A percentile compares a stretch with the other conserved stretches of the same genome.
These are phyloP conservation scores for Corythaeola cristata DNA, from an alignment of 2,113 vertebrate genomes.

Conservation along the genomic window DNA sequence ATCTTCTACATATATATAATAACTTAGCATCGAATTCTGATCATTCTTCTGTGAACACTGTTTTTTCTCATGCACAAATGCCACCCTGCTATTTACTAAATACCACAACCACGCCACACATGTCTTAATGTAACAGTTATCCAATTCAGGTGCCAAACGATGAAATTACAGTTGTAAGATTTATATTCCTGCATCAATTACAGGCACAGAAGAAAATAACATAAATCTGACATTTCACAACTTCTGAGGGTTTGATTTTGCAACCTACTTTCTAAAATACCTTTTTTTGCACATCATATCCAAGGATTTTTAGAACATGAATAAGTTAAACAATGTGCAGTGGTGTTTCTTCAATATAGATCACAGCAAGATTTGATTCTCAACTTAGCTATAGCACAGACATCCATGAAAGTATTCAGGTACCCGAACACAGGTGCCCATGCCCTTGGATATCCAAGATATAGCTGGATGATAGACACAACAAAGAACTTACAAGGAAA, in stretches of 20 bases:
- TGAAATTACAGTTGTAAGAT: neutral
- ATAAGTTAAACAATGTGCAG: neutral
- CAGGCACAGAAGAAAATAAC: neutral
- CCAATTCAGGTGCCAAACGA: neutral
- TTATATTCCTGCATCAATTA: neutral
- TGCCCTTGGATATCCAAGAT: neutral
- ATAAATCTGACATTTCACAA: constrained; percentile 20
- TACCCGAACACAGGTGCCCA: neutral
- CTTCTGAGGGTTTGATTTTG: constrained; percentile 11
- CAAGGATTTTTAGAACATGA: neutral
- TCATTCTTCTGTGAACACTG: neutral
- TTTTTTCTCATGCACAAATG: neutral
- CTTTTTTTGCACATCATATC: neutral
- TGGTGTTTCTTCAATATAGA: neutral
- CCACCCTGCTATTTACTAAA: neutral
- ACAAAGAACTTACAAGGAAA: neutral
- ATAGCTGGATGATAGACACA: neutral
- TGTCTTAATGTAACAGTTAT: neutral
- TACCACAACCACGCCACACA: neutral
- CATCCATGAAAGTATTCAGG: neutral
- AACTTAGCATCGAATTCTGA: neutral
- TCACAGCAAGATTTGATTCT: neutral
- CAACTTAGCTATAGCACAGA: neutral
- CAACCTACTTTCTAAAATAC: constrained; percentile 45
- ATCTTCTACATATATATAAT: neutral